Evolutionary conservation across 2,113 vertebrate genomes (phyloP), one percentile per base, ranked within the genome.

Genomic region (Syngnathus scovelli): DNA sequence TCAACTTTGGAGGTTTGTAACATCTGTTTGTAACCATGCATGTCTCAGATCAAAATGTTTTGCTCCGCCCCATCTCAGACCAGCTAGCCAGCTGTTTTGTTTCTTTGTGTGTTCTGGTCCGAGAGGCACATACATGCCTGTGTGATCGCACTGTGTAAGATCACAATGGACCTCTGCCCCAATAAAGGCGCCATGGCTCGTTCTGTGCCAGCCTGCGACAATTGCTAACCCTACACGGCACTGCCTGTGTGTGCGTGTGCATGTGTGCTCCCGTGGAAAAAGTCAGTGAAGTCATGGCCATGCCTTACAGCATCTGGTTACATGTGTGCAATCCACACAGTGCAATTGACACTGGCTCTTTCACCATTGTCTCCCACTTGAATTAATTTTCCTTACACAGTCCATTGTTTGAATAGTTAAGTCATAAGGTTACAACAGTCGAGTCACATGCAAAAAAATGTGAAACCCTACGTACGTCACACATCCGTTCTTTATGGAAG

Each of bases 221-320:
- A 76, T 75, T 80, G 59, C 78, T 70, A 56, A 70, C 75, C 41
- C 69, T 1, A 66, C 76, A 73, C 18, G 72, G 68, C 66, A 67
- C 70, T 61, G 41, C 55, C 49, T 68, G 52, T 63, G 39, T 63
- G 55, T 70, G 66, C 61, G 67, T 67, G 62, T 61, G 75, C 51
- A 43, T 54, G 49, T 64, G 63, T 61, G 52, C 66, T 67, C 36
- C 16, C 65, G 64, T 83, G 83, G 77, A 80, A 78, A 90, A 89
- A 87, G 74, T 80, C 64, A 64, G 76, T 90, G 89, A 91, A 88
- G 88, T 90, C 89, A 91, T 84, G 85, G 83, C 79, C 54, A 8
- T 60, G 69, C 70, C 79, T 62, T 74, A 66, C 69, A 84, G 84
- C 71, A 68, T 89, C 82, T 74, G 76, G 83, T 89, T 89, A 88